phyloP scores from a whole-genome alignment of 1,140 invertebrate species.

The Bombus sibiricus region DNA sequence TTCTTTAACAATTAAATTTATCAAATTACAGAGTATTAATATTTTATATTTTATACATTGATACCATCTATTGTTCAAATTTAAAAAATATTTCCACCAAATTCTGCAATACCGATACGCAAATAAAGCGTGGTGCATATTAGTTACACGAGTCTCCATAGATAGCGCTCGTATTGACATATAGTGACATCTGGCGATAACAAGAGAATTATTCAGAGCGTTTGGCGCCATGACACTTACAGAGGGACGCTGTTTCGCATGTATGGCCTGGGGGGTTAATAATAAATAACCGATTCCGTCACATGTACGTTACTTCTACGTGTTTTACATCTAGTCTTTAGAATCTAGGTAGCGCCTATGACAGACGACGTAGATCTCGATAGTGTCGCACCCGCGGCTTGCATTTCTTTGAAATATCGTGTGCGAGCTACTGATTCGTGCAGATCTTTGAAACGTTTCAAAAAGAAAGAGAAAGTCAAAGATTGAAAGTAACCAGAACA shows the following conservation, averaged over 20 bases:
- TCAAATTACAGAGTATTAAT: neutral
- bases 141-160: neutral
- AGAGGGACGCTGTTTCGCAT: constrained; percentile 48
- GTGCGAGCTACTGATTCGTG: neutral
- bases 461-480: constrained; percentile 41
- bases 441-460: constrained; percentile 38
- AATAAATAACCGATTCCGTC: constrained; percentile 58
- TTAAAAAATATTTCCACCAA: neutral
- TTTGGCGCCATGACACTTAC: constrained; percentile 26
- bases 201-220: neutral
- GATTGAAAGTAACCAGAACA: neutral
- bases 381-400: constrained; percentile 36
- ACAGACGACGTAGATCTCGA: constrained; percentile 22
- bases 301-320: constrained; percentile 40
- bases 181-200: constrained; percentile 5
- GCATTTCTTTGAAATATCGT: constrained; percentile 5
- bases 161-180: neutral
- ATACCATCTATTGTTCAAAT: neutral
- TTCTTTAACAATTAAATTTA: neutral
- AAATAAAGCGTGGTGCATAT: neutral
- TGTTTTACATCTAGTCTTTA: constrained; percentile 40
- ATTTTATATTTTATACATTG: neutral
- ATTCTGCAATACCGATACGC: neutral
- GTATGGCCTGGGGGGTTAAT: constrained; percentile 53
- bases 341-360: constrained; percentile 45